Evolutionary conservation across 2,113 vertebrate genomes (phyloP).

Genomic region (Miniopterus natalensis): DNA sequence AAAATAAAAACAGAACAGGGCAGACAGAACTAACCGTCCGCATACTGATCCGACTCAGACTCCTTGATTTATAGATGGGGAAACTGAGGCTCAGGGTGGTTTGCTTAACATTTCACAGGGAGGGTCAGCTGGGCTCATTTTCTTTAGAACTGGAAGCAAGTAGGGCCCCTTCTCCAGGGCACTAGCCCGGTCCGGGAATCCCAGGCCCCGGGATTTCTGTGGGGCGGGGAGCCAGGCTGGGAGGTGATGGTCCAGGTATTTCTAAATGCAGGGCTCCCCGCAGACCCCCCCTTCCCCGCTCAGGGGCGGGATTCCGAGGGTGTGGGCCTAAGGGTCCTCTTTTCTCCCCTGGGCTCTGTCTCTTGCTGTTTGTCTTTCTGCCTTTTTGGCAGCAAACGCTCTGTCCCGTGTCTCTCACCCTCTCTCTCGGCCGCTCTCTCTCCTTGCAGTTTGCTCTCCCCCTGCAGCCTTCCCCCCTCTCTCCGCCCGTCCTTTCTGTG

Average conservation of each 20-base stretch:
- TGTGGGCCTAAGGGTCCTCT: fast-evolving
- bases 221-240: not conserved
- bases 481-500: fast-evolving
- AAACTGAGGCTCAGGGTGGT: not conserved
- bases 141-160: not conserved
- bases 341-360: not conserved
- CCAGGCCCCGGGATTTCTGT: not conserved
- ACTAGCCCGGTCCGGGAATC: not conserved
- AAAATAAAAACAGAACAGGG: not conserved
- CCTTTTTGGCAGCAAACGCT: not conserved
- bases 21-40: not conserved
- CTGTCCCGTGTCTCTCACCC: not conserved
- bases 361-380: not conserved
- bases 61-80: not conserved
- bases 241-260: not conserved
- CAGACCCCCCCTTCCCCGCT: no score
- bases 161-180: not conserved
- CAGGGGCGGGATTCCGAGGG: not conserved
- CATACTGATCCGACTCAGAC: not conserved
- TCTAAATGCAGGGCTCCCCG: not conserved
- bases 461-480: fast-evolving
- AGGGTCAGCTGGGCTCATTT: not conserved
- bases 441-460: not conserved
- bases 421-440: not conserved
- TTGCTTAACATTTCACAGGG: not conserved